These are phyloP conservation scores for Leptinotarsa peninsularis DNA, from an alignment of 2,888 invertebrate species.

Conservation along the genomic window DNA sequence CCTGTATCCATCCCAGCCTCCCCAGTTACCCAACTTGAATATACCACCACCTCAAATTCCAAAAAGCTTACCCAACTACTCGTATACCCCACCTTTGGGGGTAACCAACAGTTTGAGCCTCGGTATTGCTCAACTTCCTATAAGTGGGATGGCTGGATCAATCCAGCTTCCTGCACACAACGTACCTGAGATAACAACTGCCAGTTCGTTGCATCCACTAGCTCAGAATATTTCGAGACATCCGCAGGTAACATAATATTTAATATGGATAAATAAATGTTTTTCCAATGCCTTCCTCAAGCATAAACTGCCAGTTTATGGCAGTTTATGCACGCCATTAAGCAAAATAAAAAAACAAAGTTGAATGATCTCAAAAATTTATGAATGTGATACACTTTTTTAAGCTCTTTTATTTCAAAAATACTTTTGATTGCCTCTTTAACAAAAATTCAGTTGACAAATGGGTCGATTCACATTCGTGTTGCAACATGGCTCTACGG, in stretches of 20 bases:
- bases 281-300: too few relatives aligned
- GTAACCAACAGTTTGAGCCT: slow-evolving; percentile 14
- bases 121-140: slow-evolving; percentile 15
- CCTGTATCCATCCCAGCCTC: slow-evolving; percentile 35
- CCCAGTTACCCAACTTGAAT: slow-evolving; percentile 41
- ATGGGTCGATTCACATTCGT: too few relatives aligned
- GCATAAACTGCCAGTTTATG: too few relatives aligned
- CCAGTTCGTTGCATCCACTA: slow-evolving; percentile 10
- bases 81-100: slow-evolving; percentile 16
- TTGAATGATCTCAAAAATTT: too few relatives aligned
- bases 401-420: too few relatives aligned
- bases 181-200: slow-evolving; percentile 12
- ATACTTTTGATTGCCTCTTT: too few relatives aligned
- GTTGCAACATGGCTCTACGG: too few relatives aligned
- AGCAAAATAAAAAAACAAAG: too few relatives aligned
- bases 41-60: slow-evolving; percentile 42
- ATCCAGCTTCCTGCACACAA: slow-evolving; percentile 20
- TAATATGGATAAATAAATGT: too few relatives aligned
- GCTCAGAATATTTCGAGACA: slow-evolving; percentile 30
- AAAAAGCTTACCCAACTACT: slow-evolving; percentile 35
- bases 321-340: too few relatives aligned
- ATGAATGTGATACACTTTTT: too few relatives aligned
- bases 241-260: slow-evolving; percentile 21
- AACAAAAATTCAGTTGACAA: too few relatives aligned
- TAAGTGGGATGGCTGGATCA: slow-evolving; percentile 3